Evolutionary conservation across 92 coral and sea anemone genomes (phyloP).

Genomic region (Anthopleura xanthogrammica): DNA sequence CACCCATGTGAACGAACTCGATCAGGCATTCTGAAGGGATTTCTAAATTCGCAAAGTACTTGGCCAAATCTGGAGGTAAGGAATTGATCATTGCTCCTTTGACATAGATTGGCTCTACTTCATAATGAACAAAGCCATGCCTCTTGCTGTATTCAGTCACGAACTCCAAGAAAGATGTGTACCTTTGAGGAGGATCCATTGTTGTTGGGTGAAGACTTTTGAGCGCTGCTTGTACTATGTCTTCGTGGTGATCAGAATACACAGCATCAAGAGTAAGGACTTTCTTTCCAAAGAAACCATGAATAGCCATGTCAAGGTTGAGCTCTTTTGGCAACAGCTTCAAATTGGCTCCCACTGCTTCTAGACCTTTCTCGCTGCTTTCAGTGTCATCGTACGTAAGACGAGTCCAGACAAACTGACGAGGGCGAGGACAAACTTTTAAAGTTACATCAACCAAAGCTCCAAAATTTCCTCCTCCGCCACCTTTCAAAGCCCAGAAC

Average conservation of each 20-base stretch:
- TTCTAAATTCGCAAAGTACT: conserved; percentile 55
- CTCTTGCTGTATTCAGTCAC: conserved; percentile 78
- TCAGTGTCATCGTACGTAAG: conserved; percentile 54
- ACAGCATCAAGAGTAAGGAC: conserved; percentile 75
- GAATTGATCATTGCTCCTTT: conserved; percentile 74
- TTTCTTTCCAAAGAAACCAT: conserved; percentile 81
- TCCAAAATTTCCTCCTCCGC: conserved; percentile 87
- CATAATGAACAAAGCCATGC: conserved; percentile 84
- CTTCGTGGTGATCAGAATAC: conserved; percentile 72
- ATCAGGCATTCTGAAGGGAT: conserved; percentile 73
- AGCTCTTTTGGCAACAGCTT: conserved; percentile 63
- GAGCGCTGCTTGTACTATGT: conserved; percentile 48
- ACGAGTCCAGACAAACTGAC: conserved; percentile 69
- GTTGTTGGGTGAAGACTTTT: conserved; percentile 66
- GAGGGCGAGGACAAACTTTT: conserved; percentile 60
- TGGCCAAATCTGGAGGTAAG: conserved; percentile 54
- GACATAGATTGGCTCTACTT: conserved; percentile 81
- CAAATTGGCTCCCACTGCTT: conserved; percentile 50
- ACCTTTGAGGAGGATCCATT: conserved; percentile 31
- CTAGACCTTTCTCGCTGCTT: conserved; percentile 51
- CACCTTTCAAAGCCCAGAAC: conserved; percentile 88
- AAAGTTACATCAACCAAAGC: conserved; percentile 69
- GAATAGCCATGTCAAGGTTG: conserved; percentile 78
- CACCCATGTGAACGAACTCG: conserved; percentile 90
- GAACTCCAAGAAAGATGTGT: conserved; percentile 62